Conservation (phyloP, 2,888 invertebrate genomes). For the Oligia fasciuncula region DNA sequence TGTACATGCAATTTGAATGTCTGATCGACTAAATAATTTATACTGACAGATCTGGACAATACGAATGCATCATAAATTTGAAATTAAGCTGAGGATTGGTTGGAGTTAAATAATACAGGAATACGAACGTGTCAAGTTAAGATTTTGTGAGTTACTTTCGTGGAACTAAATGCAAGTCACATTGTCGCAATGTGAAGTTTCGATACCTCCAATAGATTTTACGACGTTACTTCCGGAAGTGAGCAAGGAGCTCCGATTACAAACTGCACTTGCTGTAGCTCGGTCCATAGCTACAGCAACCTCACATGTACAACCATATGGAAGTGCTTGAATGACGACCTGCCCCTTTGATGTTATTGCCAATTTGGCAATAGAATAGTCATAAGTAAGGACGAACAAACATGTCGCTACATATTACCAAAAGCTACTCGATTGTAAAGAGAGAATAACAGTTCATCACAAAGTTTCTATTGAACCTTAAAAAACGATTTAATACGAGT, state of each 20-base stretch:
- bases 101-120: conserved; percentile 16
- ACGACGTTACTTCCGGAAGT: background rate
- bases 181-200: background rate
- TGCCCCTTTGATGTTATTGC: conserved; percentile 15
- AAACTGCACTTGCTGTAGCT: background rate
- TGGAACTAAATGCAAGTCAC: background rate
- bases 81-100: conserved; percentile 21
- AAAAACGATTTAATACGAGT: background rate
- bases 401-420: background rate
- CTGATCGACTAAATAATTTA: conserved; percentile 55
- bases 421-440: background rate
- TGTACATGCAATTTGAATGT: conserved; percentile 62
- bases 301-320: background rate
- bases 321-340: background rate
- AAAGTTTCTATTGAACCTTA: background rate
- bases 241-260: background rate
- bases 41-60: conserved; percentile 27
- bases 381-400: background rate
- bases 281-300: background rate
- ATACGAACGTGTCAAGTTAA: conserved; percentile 9
- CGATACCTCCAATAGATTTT: background rate
- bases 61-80: conserved; percentile 49
- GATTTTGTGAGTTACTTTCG: conserved; percentile 14
- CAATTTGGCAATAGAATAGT: conserved; percentile 8
- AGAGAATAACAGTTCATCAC: background rate